phyloP scores from a whole-genome alignment of 2,888 invertebrate species.

The Heliconius aoede region DNA sequence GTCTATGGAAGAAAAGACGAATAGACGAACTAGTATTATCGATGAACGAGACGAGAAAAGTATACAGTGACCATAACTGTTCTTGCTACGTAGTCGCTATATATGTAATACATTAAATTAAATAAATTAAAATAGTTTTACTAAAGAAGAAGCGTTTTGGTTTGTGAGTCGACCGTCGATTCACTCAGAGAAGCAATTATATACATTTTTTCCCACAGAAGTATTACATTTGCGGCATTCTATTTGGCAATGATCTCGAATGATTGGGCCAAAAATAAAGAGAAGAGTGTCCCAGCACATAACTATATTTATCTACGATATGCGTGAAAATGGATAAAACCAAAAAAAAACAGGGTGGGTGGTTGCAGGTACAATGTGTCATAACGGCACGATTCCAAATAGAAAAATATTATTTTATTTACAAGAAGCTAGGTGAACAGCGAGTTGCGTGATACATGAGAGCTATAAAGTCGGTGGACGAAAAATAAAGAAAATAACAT shows the following conservation, averaged over 20 bases:
- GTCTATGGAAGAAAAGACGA: not conserved
- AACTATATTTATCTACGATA: not conserved
- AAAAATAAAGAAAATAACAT: slow-evolving; percentile 8
- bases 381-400: not conserved
- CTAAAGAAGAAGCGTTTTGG: too few relatives aligned
- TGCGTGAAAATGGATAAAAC: too few relatives aligned
- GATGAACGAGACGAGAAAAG: not conserved
- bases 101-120: too few relatives aligned
- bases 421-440: slow-evolving; percentile 2
- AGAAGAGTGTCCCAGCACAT: not conserved
- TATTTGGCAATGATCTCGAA: too few relatives aligned
- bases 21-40: too few relatives aligned
- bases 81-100: not conserved
- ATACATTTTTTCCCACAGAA: too few relatives aligned
- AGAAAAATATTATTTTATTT: slow-evolving; percentile 5
- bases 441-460: slow-evolving; percentile 7
- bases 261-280: not conserved
- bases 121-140: too few relatives aligned
- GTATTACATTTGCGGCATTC: too few relatives aligned
- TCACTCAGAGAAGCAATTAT: too few relatives aligned
- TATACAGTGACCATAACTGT: not conserved
- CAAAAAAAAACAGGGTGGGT: too few relatives aligned
- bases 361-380: not conserved
- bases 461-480: slow-evolving; percentile 8
- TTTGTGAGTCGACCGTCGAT: too few relatives aligned